Conservation (phyloP, 53 echinoderm and acorn worm genomes). For the Zoroaster sp. region DNA sequence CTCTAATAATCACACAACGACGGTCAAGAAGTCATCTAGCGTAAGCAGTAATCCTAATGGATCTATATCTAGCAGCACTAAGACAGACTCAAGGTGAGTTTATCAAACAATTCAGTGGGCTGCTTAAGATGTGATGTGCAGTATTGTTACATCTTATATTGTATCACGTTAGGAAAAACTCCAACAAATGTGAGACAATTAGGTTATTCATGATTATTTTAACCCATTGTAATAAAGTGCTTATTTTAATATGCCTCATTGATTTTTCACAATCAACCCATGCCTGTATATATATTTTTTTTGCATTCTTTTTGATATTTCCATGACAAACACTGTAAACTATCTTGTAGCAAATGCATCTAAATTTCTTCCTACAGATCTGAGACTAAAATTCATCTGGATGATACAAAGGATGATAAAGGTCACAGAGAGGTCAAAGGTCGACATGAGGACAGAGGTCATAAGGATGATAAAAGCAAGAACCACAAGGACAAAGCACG, state of each 20-base stretch:
- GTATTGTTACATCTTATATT: no score
- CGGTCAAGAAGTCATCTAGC: constrained; percentile 22
- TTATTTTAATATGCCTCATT: no score
- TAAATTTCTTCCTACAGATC: not conserved
- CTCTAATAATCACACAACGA: not conserved
- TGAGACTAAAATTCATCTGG: constrained; percentile 33
- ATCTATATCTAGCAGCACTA: not conserved
- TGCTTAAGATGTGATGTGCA: no score
- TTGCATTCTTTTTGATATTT: no score
- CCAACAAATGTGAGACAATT: no score
- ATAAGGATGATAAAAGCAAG: constrained; percentile 60
- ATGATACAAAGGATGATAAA: constrained; percentile 31
- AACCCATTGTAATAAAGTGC: no score
- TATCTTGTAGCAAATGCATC: not conserved
- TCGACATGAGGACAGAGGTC: constrained; percentile 53
- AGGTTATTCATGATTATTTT: no score
- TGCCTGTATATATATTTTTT: no score
- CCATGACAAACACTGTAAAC: no score
- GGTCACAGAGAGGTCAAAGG: constrained; percentile 30
- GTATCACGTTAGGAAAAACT: no score
- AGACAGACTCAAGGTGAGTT: constrained; percentile 14
- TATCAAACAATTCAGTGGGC: no score
- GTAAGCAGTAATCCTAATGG: not conserved
- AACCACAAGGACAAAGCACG: constrained; percentile 59
- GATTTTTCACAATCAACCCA: no score